Conservation (phyloP, 2,113 vertebrate species). For the Vidua macroura region DNA sequence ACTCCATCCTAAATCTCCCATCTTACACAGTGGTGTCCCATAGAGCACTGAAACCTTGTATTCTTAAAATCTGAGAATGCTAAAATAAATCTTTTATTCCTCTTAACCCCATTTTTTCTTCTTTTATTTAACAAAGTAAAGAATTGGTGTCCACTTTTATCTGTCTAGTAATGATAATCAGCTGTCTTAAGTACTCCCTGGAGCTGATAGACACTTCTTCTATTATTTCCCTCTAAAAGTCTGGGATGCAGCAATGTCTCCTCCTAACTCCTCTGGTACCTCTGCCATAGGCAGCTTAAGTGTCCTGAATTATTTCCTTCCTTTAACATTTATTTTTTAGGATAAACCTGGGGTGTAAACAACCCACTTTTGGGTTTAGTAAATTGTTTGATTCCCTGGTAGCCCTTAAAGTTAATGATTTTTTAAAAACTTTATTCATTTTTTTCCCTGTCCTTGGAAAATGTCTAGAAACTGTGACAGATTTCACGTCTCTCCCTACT, state of each 20-base stretch:
- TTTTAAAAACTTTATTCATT: neutral
- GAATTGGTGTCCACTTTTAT: neutral
- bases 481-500: neutral
- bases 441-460: neutral
- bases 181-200: neutral
- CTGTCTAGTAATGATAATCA: neutral
- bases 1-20: neutral
- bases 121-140: neutral
- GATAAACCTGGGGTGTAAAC: neutral
- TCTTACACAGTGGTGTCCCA: neutral
- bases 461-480: neutral
- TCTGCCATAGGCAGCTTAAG: neutral
- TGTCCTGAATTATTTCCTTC: neutral
- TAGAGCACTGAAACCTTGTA: neutral
- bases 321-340: neutral
- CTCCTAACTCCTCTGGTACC: neutral
- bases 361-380: neutral
- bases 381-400: neutral
- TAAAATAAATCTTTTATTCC: neutral
- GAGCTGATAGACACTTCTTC: neutral
- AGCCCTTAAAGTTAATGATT: neutral
- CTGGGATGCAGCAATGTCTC: neutral
- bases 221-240: neutral
- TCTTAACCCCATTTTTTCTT: neutral
- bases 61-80: neutral